Evolutionary conservation across 2,113 vertebrate species (phyloP), one percentile per base, ranked within the genome.

Genomic region (Lipophrys pholis): DNA sequence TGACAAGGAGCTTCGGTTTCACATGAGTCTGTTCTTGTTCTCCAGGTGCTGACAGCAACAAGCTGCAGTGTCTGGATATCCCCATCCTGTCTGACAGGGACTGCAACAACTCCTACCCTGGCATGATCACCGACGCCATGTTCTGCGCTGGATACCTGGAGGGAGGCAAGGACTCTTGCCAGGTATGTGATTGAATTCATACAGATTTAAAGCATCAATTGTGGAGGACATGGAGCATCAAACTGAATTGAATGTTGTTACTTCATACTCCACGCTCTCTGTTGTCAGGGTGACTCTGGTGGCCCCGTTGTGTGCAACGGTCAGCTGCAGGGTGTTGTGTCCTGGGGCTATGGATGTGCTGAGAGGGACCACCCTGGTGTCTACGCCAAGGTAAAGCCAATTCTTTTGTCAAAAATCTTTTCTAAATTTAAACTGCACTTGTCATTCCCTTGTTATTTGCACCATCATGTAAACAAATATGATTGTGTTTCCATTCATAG

Each of bases 141-240:
- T 92, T 96, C 84, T 95, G 94, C 8, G 94, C 95, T 3, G 95
- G 95, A 38, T 94, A 91, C 30, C 30, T 90, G 30, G 94, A 95
- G 73, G 95, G 95, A 2, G 95, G 95, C 42, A 95, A 95, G 70
- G 94, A 95, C 84, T 93, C 94, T 42, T 96, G 95, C 60, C 94
- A 96, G 94, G 95, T 83, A 35, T 58, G n/a, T 50, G 7, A 15
- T 30, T 30, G 21, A 30, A 30, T 30, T 30, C 21, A 30, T 2
- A 30, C 21, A 30, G 21, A 30, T 30, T 30, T 30, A 30, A 30
- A 30, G 21, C 21, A 30, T 30, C 10, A 42, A 42, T 2, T 42
- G 41, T 42, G 10, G 41, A 42, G 10, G 10, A 42, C 41, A 8
- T 42, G 41, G 41, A 8, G 41, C 10, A 8, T 42, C 11, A 30